Percentiles rank a stretch among this genome's conserved stretches.
Conservation (phyloP, 2,797 vertebrate genomes). For the Triplophysa yarkandensis region DNA sequence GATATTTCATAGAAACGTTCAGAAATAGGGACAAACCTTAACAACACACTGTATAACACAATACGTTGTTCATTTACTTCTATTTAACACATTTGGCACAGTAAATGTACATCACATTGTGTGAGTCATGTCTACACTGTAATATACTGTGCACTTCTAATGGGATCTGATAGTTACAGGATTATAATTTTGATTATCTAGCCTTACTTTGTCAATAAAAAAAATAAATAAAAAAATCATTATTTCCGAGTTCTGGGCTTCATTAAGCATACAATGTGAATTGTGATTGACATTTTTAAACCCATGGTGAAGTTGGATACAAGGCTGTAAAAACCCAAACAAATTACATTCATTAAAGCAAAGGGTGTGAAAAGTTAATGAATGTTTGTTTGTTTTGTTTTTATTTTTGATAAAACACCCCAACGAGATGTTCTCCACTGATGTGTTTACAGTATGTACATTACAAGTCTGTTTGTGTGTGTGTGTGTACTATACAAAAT, state of each 20-base stretch:
- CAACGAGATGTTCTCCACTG: conserved; percentile 38
- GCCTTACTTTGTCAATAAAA: conserved; percentile 26
- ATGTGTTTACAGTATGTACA: conserved; percentile 20
- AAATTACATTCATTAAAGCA: conserved; percentile 29
- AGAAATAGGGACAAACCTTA: conserved; percentile 47
- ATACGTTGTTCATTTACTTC: conserved; percentile 33
- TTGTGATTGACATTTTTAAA: too few species aligned
- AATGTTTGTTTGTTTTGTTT: conserved; percentile 40
- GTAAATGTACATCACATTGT: conserved; percentile 43
- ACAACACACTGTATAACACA: conserved; percentile 47
- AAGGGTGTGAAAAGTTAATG: conserved; percentile 32
- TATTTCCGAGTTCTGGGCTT: not conserved
- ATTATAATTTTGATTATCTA: conserved; percentile 41
- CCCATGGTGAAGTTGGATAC: not conserved
- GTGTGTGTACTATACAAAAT: conserved; percentile 46
- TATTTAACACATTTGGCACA: conserved; percentile 41
- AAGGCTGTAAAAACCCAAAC: not conserved
- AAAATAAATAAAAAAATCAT: not conserved
- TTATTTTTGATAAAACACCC: conserved; percentile 45
- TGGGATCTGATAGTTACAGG: conserved; percentile 16
- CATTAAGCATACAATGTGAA: conserved; percentile 17
- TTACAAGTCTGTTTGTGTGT: conserved; percentile 23
- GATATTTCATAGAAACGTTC: conserved; percentile 47
- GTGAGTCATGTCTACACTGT: conserved; percentile 31
- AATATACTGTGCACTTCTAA: conserved; percentile 30